Base-by-base conservation (phyloP, 2,888 invertebrate genomes). In the Limenitis camilla region DNA sequence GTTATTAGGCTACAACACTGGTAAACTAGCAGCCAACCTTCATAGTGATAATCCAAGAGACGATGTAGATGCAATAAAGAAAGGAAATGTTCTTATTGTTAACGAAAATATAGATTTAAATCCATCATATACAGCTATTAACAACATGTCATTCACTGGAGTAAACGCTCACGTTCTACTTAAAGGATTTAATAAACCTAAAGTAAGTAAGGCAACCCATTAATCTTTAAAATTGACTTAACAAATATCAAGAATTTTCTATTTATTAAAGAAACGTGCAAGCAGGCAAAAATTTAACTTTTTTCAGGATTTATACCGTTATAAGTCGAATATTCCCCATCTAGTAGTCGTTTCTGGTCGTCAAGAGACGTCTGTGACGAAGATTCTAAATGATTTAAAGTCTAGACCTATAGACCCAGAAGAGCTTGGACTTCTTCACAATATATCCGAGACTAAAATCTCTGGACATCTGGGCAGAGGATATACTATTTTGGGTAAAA, bases 11-110 rank as follows among this genome's bases (percentile, higher is more conserved):
- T 55, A 55, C 7, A 70, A 74, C 1, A 83, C 82, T n/a, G 91
- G 91, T 1, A 61, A 80, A 7, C 82, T 95, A 47, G 93, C 95
- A 0, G 91, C 91, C 0, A 95, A 95, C 73, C 78, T 95, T 11
- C 91, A 95, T 71, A 93, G 84, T 68, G 78, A 86, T 0, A 76
- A 69, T 0, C 92, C 94, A 0, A 80, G 89, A 4, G 71, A 80
- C 27, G 89, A 88, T 36, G 62, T 90, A 0, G 74, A 76, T 19
- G 88, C 88, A 28, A 64, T 91, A 6, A 75, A 76, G 4, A 88
- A 89, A 1, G 90, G 89, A 0, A 76, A 83, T 40, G 73, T 90
- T 35, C 65, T 83, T 65, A 87, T 94, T 5, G 85, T 94, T 5
- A 86, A 85, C 0, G 91, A 88, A 50, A 81, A 77, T 77, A 88